A percentile compares a stretch with the other conserved stretches of the same genome.
phyloP scores from a whole-genome alignment of 2,888 invertebrate species.

The Ernsta delagoae region DNA sequence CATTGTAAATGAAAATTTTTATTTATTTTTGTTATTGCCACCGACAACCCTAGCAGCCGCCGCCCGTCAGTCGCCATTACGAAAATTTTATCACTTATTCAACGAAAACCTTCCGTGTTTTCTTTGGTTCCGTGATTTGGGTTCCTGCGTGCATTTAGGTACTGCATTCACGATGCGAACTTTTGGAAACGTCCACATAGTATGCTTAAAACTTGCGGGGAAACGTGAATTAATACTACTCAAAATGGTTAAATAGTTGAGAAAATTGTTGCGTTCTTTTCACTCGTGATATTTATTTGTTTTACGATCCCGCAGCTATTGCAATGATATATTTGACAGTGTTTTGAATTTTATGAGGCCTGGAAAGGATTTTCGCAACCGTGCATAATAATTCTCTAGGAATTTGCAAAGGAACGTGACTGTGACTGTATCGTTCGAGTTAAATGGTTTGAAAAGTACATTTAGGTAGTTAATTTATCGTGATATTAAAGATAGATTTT shows the following conservation, averaged over 20 bases:
- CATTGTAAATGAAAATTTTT: no score
- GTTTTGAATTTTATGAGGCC: neutral
- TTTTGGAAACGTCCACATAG: conserved; percentile 12
- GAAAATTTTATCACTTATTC: conserved; percentile 47
- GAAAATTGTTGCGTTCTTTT: neutral
- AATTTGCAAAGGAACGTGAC: neutral
- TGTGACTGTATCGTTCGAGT: neutral
- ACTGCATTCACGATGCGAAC: conserved; percentile 1
- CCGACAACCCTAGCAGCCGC: conserved; percentile 12
- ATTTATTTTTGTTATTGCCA: neutral
- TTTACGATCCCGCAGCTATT: neutral
- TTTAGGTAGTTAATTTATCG: neutral
- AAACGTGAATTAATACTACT: neutral
- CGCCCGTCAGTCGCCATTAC: conserved; percentile 43
- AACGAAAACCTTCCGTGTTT: conserved; percentile 27
- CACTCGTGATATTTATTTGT: neutral
- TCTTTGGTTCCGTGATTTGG: conserved; percentile 23
- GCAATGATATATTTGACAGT: neutral
- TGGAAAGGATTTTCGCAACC: neutral
- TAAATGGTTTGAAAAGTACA: neutral
- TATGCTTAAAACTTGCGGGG: neutral
- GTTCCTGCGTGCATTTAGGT: conserved; percentile 13
- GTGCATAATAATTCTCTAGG: neutral
- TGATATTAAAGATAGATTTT: neutral
- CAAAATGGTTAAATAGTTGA: neutral